These are phyloP conservation scores for Naso thynnoides DNA, from an alignment of 2,797 vertebrate species.

Conservation along the genomic window DNA sequence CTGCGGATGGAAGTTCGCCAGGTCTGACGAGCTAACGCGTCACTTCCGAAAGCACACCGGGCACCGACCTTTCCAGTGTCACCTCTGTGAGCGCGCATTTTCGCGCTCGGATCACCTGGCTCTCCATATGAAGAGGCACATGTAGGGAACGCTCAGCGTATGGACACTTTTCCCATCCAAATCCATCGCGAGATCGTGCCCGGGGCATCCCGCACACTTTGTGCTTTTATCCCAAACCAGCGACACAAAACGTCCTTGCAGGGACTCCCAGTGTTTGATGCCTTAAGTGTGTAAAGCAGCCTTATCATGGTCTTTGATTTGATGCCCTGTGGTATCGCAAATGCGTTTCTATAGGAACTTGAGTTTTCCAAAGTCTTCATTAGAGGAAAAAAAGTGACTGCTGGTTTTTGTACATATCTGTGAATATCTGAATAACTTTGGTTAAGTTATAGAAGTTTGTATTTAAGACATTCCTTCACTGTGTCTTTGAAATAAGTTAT, in stretches of 20 bases:
- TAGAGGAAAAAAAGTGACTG: slow-evolving; percentile 4
- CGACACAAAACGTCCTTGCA: neutral
- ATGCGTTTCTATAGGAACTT: slow-evolving; percentile 6
- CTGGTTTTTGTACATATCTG: slow-evolving; percentile 59
- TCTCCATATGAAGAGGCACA: slow-evolving; percentile 96
- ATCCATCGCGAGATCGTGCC: neutral
- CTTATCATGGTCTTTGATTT: neutral
- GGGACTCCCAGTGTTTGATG: neutral
- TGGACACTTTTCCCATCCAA: neutral
- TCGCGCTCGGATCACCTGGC: slow-evolving; percentile 94
- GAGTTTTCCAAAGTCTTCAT: slow-evolving; percentile 36
- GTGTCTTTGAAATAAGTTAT: slow-evolving; percentile 81
- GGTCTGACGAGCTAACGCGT: slow-evolving; percentile 93
- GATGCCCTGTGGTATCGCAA: neutral
- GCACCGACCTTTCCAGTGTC: slow-evolving; percentile 93
- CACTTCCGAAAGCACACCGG: slow-evolving; percentile 96
- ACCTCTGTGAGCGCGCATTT: slow-evolving; percentile 93
- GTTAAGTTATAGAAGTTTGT: slow-evolving; percentile 82
- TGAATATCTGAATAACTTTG: slow-evolving; percentile 48
- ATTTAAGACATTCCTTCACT: slow-evolving; percentile 77
- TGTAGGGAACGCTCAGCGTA: slow-evolving; percentile 76
- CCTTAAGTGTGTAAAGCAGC: slow-evolving; percentile 5
- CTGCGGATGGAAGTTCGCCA: slow-evolving; percentile 95
- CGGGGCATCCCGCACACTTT: neutral
- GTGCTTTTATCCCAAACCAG: too few species aligned